These are phyloP conservation scores for Aporrectodea caliginosa DNA, from an alignment of 1,140 invertebrate genomes.

Conservation along the genomic window DNA sequence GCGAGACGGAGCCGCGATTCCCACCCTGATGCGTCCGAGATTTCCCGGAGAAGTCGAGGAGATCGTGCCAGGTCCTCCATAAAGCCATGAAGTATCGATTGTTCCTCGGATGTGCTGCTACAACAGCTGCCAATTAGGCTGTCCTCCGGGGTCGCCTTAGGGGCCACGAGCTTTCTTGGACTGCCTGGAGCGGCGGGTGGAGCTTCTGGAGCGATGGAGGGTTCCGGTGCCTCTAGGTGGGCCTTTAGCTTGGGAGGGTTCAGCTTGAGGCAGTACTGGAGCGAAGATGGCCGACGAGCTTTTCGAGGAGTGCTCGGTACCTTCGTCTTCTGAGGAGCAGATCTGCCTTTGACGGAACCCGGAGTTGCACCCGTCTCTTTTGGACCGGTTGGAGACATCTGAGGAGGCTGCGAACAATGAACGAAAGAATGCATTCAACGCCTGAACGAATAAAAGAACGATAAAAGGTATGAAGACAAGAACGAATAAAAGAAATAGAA, in stretches of 20 bases:
- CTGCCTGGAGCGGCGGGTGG: too few relatives aligned
- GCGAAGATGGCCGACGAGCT: conserved; percentile 14
- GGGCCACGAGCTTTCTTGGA: conserved; percentile 14
- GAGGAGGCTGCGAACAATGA: background rate
- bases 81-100: too few relatives aligned
- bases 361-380: background rate
- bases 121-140: conserved; percentile 33
- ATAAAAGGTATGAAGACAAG: too few relatives aligned
- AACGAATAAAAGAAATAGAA: too few relatives aligned
- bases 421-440: too few relatives aligned
- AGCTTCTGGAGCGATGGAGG: background rate
- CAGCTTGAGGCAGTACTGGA: conserved; percentile 11
- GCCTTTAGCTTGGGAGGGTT: background rate
- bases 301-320: background rate
- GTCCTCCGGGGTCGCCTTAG: conserved; percentile 34
- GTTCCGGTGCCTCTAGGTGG: background rate
- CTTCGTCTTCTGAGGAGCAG: background rate
- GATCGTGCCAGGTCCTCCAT: too few relatives aligned
- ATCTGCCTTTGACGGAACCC: background rate
- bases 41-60: too few relatives aligned
- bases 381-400: background rate
- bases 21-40: too few relatives aligned
- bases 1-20: too few relatives aligned
- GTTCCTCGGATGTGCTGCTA: background rate
- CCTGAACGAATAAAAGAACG: too few relatives aligned